These are phyloP conservation scores for Bombus pyrosoma DNA, from an alignment of 1,140 invertebrate genomes.

Conservation along the genomic window DNA sequence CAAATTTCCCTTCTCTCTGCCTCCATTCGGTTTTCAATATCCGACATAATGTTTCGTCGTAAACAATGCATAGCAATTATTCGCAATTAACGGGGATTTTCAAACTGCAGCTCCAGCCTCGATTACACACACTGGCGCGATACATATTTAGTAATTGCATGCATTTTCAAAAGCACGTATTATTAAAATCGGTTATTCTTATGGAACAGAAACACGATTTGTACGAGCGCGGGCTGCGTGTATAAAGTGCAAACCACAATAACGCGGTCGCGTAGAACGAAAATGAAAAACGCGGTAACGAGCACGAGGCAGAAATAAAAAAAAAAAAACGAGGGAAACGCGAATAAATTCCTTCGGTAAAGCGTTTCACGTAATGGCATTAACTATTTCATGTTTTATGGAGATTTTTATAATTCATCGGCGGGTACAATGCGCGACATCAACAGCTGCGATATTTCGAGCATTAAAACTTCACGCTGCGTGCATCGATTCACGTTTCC, in stretches of 20 bases:
- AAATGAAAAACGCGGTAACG: neutral
- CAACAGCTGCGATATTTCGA: neutral
- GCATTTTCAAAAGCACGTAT: neutral
- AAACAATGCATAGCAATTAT: neutral
- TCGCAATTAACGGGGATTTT: neutral
- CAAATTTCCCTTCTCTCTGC: no score
- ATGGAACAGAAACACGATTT: neutral
- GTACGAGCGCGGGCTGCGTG: neutral
- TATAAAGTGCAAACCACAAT: neutral
- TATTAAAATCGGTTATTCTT: neutral
- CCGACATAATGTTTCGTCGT: neutral
- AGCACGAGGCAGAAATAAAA: neutral
- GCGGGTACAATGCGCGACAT: neutral
- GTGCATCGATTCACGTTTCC: neutral
- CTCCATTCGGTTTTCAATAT: no score
- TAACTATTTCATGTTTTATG: neutral
- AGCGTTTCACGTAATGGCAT: neutral
- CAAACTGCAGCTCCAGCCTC: neutral
- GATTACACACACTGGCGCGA: neutral
- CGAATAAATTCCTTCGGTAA: constrained; percentile 6
- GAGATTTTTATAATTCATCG: constrained; percentile 3
- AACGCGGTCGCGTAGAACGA: neutral
- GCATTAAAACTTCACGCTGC: constrained; percentile 5
- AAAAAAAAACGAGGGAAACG: neutral
- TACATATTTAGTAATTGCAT: neutral